phyloP scores from a whole-genome alignment of 2,888 invertebrate species.

The Andrena trimmerana region DNA sequence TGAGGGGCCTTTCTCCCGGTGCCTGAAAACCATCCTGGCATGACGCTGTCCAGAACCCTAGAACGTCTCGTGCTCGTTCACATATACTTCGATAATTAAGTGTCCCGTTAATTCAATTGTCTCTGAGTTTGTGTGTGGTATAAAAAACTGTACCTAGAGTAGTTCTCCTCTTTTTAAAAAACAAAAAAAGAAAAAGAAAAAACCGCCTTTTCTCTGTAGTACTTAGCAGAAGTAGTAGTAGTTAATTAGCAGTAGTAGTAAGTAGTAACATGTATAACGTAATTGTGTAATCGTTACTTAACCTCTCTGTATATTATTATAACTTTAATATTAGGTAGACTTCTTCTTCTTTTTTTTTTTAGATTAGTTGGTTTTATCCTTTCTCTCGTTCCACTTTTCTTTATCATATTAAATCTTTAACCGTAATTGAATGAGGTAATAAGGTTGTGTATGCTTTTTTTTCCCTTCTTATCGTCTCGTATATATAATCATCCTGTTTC shows the following conservation, averaged over 20 bases:
- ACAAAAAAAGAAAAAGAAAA: constrained; percentile 57
- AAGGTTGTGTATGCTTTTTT: constrained; percentile 83
- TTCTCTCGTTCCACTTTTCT: constrained; percentile 76
- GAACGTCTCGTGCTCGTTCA: constrained; percentile 65
- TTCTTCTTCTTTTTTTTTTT: constrained; percentile 75
- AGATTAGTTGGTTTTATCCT: constrained; percentile 77
- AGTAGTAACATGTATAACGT: constrained; percentile 80
- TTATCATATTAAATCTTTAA: constrained; percentile 83
- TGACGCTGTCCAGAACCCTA: constrained; percentile 60
- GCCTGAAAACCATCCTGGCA: constrained; percentile 65
- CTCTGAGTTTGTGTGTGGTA: constrained; percentile 64
- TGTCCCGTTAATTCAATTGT: constrained; percentile 63
- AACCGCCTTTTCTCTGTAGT: constrained; percentile 60
- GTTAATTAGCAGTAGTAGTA: constrained; percentile 55
- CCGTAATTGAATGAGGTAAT: constrained; percentile 85
- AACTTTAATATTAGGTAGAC: constrained; percentile 84
- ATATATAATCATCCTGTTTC: constrained; percentile 64
- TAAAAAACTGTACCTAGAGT: constrained; percentile 65
- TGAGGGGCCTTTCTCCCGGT: constrained; percentile 48
- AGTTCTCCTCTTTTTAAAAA: constrained; percentile 54
- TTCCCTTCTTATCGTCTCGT: constrained; percentile 68
- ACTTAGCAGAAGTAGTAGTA: constrained; percentile 63
- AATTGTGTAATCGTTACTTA: constrained; percentile 81
- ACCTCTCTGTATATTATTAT: constrained; percentile 83
- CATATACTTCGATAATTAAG: constrained; percentile 59